Conservation (phyloP, 2,888 invertebrate species). For the Stramonita haemastoma region DNA sequence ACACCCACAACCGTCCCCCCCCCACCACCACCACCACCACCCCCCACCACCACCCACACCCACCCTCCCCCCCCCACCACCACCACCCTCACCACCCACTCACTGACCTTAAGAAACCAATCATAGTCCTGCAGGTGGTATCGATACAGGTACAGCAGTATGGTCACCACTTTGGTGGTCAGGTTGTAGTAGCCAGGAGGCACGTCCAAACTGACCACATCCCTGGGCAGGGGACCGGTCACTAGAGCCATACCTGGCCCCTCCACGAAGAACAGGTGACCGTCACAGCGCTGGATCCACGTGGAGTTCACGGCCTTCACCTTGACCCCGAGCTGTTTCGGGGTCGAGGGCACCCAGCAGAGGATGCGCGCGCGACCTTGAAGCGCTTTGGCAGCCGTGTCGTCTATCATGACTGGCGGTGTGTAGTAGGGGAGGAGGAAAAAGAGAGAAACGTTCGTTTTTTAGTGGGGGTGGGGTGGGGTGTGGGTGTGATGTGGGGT, state of each 20-base stretch:
- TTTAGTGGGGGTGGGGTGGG: background rate
- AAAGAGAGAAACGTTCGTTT: background rate
- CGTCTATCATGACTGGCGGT: constrained; percentile 35
- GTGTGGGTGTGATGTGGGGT: background rate
- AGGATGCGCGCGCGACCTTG: constrained; percentile 79
- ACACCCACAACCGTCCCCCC: background rate
- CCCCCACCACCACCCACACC: background rate
- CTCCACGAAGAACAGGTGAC: constrained; percentile 77
- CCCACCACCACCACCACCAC: background rate
- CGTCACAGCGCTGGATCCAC: constrained; percentile 90
- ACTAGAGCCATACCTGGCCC: background rate
- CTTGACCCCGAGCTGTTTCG: constrained; percentile 89
- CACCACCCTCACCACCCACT: background rate
- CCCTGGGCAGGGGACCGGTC: background rate
- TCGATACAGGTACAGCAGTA: constrained; percentile 25
- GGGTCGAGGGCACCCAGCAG: constrained; percentile 97
- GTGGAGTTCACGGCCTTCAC: constrained; percentile 94
- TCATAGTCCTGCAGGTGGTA: constrained; percentile 37
- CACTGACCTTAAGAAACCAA: constrained; percentile 38
- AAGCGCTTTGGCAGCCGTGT: constrained; percentile 20
- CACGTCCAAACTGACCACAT: constrained; percentile 35
- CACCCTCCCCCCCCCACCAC: background rate
- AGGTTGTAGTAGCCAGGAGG: constrained; percentile 28
- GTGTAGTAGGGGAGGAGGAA: background rate
- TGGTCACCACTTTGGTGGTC: constrained; percentile 22